Conservation (phyloP, 2,888 invertebrate genomes). For the Atethmia centrago region DNA sequence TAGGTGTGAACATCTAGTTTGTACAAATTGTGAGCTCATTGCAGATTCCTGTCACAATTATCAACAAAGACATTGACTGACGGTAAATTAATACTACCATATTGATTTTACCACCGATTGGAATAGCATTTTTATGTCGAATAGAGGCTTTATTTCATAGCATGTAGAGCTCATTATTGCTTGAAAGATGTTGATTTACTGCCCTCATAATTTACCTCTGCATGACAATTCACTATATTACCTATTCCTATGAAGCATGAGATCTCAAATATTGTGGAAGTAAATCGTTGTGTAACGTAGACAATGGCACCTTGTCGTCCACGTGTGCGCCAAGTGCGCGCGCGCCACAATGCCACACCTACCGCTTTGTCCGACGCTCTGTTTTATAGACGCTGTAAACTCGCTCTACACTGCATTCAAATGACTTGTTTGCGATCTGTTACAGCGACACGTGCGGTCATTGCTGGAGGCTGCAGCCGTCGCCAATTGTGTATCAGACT, state of each 20-base stretch:
- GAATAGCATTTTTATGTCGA: neutral
- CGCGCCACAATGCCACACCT: conserved; percentile 65
- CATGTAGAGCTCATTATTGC: conserved; percentile 4
- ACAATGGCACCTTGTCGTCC: conserved; percentile 79
- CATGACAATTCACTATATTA: neutral
- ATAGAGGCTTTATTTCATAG: conserved; percentile 4
- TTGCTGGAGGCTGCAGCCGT: neutral
- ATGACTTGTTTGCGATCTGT: conserved; percentile 30
- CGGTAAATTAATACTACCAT: conserved; percentile 74
- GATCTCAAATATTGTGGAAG: conserved; percentile 40
- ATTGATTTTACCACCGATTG: conserved; percentile 59
- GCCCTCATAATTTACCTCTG: conserved; percentile 66
- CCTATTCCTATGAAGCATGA: no score
- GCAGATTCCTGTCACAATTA: conserved; percentile 51
- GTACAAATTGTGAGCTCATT: conserved; percentile 41
- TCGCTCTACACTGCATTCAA: conserved; percentile 26
- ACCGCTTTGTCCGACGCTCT: conserved; percentile 63
- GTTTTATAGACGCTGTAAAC: conserved; percentile 52
- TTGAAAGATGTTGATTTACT: conserved; percentile 47
- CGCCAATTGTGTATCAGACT: neutral
- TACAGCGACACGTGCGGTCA: neutral
- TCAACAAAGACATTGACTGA: conserved; percentile 64
- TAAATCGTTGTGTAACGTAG: conserved; percentile 63
- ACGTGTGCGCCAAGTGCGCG: conserved; percentile 81
- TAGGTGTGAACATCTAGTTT: no score